Base-by-base conservation (phyloP, 2,888 invertebrate genomes). In the Nesidiocoris tenuis region DNA sequence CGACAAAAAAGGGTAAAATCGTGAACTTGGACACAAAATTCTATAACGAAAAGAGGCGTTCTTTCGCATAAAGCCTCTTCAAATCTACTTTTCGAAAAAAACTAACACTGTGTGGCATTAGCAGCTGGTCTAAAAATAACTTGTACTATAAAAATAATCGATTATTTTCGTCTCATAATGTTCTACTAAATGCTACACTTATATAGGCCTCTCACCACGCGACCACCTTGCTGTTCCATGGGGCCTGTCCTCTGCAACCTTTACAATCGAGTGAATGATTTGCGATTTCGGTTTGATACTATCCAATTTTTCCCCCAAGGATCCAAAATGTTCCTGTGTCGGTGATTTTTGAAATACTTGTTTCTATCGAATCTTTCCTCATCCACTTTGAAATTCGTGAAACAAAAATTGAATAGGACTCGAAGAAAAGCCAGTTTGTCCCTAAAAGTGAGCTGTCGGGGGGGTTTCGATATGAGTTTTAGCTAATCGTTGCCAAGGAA, bases 221-320 rank as follows among this genome's bases (percentile, higher is more conserved):
- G 78, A 78, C 79, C 78, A 79, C 78, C 79, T 77, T 79, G 78
- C 77, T 79, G 76, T 74, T 77, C 77, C 78, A 78, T 78, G 78
- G 71, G 76, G 71, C 76, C 76, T 76, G 76, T 76, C 76, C 57
- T 71, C 71, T 72, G 72, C 25, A 72, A 72, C 61, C 63, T 63
- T 70, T 25, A 72, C 63, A 72, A 72, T 72, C 54, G 17, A 59
- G 23, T 25, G 17, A 61, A 63, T 72, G 17, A 72, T 72, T 63
- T 24, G 17, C 64, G 3, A 12, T 64, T n/a, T 59, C 39, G 12
- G 3, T 39, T 39, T n/a, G n/a, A n/a, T n/a, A n/a, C n/a, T n/a
- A n/a, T n/a, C n/a, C n/a, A n/a, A n/a, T n/a, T n/a, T n/a, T n/a
- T n/a, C n/a, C n/a, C n/a, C n/a, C n/a, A n/a, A n/a, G n/a, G n/a